Evolutionary conservation across 1,140 invertebrate genomes (phyloP), one percentile per base, ranked within the genome.

Genomic region (Globodera ellingtonae): DNA sequence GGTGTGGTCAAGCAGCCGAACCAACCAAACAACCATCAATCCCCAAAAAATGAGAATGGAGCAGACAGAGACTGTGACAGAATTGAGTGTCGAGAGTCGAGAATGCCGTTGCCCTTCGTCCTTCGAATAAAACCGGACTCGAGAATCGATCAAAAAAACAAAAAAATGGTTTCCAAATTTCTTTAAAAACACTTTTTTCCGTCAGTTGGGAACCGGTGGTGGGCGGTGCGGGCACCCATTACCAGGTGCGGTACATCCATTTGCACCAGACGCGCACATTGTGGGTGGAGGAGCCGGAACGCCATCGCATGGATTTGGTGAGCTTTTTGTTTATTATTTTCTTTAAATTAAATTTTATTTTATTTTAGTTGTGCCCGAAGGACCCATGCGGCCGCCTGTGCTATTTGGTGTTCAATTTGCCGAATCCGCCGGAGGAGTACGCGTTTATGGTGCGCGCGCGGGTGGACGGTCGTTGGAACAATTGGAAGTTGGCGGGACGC

Each of bases 391-490:
- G 83, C 48, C 79, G 86, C 7, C 80, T 86, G 15, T 89, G 87
- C 79, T 89, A 89, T 66, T 80, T 89, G 18, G 87, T 89, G 13
- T 89, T 89, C 81, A 89, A 89, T 66, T 79, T 89, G n/a, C 78
- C 79, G 10, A 67, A 89, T 50, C 72, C 76, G 66, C 87, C 88
- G 24, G 73, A 84, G 35, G 86, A 89, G 69, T 89, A 65, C 67
- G 86, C 65, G 21, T 84, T 84, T 56, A 75, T 86, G 80, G 84
- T 88, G n/a, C 83, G 87, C n/a, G 88, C 86, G 13, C 87, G 86
- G 75, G 88, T 89, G 56, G 80, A 89, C 69, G 88, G 88, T 66
- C 81, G 84, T 21, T 89, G 87, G 87, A 89, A 89, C 72, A 80
- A 84, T 44, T 89, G 87, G 87, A 89, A 87, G 69, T 85, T 85